phyloP scores from a whole-genome alignment of 2,797 vertebrate species.

The Selene dorsalis region DNA sequence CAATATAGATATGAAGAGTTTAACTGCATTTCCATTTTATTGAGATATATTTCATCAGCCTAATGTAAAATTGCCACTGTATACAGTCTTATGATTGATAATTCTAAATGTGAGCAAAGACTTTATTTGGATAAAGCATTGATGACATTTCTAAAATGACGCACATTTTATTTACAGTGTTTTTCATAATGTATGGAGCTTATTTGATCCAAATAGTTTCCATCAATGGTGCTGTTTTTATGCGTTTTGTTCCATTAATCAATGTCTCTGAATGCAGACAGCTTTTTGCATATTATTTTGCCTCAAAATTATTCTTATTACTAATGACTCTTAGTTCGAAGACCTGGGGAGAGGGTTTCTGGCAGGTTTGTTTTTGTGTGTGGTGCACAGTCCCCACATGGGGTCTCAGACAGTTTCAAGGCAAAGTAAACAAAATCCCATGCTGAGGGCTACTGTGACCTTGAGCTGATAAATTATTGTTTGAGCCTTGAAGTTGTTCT shows the following conservation, averaged over 20 bases:
- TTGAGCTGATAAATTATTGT: constrained; percentile 44
- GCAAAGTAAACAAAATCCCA: constrained; percentile 50
- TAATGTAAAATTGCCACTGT: neutral
- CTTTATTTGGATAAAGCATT: constrained; percentile 2
- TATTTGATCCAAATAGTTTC: constrained; percentile 33
- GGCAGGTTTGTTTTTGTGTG: constrained; percentile 42
- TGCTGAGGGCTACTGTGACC: constrained; percentile 24
- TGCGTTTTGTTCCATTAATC: constrained; percentile 31
- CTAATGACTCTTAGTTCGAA: constrained; percentile 39
- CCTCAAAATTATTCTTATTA: constrained; percentile 42
- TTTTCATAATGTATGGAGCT: neutral
- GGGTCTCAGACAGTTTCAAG: constrained; percentile 40
- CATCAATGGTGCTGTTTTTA: constrained; percentile 28
- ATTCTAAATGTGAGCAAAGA: neutral
- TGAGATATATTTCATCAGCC: neutral
- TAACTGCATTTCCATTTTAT: neutral
- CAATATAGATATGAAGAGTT: neutral
- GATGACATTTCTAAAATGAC: constrained; percentile 29
- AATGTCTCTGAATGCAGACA: constrained; percentile 22
- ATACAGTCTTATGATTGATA: neutral
- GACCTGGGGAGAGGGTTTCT: constrained; percentile 47
- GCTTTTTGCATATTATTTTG: constrained; percentile 22
- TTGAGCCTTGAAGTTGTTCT: constrained; percentile 11
- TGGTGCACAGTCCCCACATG: constrained; percentile 29
- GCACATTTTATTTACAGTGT: neutral